These are phyloP conservation scores for Andrena marginata DNA, from an alignment of 2,888 invertebrate species.

Conservation along the genomic window DNA sequence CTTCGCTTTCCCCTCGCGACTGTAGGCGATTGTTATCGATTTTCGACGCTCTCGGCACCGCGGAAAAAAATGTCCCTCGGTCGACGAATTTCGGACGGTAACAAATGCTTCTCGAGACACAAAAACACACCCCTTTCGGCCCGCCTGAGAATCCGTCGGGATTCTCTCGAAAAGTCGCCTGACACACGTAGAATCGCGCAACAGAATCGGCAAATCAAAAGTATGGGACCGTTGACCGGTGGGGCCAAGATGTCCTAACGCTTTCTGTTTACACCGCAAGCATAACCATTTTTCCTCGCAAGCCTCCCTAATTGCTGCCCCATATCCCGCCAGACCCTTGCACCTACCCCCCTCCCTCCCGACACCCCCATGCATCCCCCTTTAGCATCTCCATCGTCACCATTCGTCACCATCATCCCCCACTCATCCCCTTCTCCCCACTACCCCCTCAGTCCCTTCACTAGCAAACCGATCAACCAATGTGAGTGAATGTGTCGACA, in stretches of 20 bases:
- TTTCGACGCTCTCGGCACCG: conserved; percentile 64
- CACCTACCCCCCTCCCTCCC: conserved; percentile 34
- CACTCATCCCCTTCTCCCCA: background rate
- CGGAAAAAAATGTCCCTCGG: conserved; percentile 53
- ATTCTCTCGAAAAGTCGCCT: background rate
- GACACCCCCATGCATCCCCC: conserved; percentile 6
- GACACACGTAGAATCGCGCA: background rate
- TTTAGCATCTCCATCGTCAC: conserved; percentile 39
- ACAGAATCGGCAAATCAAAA: conserved; percentile 6
- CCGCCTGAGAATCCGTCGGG: background rate
- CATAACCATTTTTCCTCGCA: conserved; percentile 58
- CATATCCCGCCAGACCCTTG: background rate
- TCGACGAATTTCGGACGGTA: conserved; percentile 47
- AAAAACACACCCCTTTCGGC: background rate
- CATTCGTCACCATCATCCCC: conserved; percentile 15
- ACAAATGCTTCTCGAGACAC: background rate
- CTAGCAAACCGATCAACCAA: conserved; percentile 79
- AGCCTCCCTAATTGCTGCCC: conserved; percentile 37
- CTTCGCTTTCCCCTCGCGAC: conserved; percentile 63
- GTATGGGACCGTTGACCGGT: conserved; percentile 54
- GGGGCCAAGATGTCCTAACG: conserved; percentile 58
- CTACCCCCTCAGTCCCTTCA: conserved; percentile 59
- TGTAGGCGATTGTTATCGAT: conserved; percentile 63
- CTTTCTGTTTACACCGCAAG: conserved; percentile 67
- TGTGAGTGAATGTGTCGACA: conserved; percentile 83